Percentiles rank a stretch among this genome's conserved stretches.
Conservation (phyloP, 2,113 vertebrate species). For the Euleptes europaea region DNA sequence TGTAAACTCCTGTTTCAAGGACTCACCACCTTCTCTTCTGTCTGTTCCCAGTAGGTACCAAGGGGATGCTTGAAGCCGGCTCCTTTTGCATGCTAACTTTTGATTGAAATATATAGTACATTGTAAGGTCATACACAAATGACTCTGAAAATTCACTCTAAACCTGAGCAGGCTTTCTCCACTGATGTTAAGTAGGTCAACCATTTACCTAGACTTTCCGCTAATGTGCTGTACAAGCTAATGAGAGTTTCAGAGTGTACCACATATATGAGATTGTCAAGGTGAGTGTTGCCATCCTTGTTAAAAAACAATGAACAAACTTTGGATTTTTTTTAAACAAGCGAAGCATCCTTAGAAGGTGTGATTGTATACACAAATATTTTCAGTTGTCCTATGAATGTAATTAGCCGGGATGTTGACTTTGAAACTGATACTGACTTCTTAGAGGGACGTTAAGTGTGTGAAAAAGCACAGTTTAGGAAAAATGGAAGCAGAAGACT, state of each 20-base stretch:
- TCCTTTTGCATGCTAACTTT: slow-evolving; percentile 53
- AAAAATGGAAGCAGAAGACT: background rate
- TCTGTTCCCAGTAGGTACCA: slow-evolving; percentile 47
- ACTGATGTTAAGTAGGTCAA: slow-evolving; percentile 69
- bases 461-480: background rate
- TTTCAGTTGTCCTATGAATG: slow-evolving; percentile 42
- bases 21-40: slow-evolving; percentile 58
- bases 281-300: slow-evolving; percentile 63
- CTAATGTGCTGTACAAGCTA: slow-evolving; percentile 68
- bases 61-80: slow-evolving; percentile 46
- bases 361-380: slow-evolving; percentile 46
- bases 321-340: slow-evolving; percentile 57
- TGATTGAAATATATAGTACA: slow-evolving; percentile 62
- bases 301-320: slow-evolving; percentile 58
- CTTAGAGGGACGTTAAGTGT: slow-evolving; percentile 26
- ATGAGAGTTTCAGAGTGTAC: slow-evolving; percentile 72
- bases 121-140: slow-evolving; percentile 66
- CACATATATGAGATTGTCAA: slow-evolving; percentile 69
- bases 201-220: slow-evolving; percentile 57
- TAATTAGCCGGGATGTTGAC: slow-evolving; percentile 59
- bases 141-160: slow-evolving; percentile 57
- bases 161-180: slow-evolving; percentile 55
- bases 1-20: slow-evolving; percentile 58
- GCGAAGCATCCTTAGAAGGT: slow-evolving; percentile 39
- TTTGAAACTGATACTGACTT: slow-evolving; percentile 54